Evolutionary conservation across 1,140 invertebrate species (phyloP).

Genomic region (Paramacrobiotus metropolitanus): DNA sequence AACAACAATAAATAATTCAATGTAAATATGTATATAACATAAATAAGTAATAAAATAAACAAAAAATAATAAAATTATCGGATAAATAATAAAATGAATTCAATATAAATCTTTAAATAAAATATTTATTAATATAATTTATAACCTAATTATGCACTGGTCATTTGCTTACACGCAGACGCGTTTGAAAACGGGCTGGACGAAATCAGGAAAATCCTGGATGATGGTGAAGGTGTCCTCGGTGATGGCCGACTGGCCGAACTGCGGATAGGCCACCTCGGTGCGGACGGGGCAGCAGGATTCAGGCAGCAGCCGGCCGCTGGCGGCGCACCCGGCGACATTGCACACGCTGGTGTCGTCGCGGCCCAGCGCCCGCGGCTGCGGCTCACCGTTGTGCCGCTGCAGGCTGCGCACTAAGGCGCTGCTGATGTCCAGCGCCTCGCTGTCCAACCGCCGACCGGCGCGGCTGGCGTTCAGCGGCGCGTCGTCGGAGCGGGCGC

Average conservation of each 20-base stretch:
- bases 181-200: not conserved
- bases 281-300: not conserved
- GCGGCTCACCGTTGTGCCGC: no score
- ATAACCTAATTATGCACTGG: no score
- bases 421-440: not conserved
- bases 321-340: not conserved
- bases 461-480: no score
- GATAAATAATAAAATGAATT: no score
- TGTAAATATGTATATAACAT: no score
- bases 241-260: not conserved
- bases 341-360: not conserved
- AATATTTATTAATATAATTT: no score
- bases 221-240: not conserved
- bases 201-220: not conserved
- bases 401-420: not conserved
- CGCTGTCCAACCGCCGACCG: no score
- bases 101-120: no score
- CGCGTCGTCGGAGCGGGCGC: not conserved
- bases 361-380: not conserved
- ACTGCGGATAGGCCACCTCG: not conserved
- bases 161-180: not conserved
- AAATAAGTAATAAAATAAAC: no score
- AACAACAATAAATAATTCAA: no score
- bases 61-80: no score
- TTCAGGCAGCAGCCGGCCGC: not conserved